Conservation (phyloP, 2,888 invertebrate genomes). For the Thyatira batis region DNA sequence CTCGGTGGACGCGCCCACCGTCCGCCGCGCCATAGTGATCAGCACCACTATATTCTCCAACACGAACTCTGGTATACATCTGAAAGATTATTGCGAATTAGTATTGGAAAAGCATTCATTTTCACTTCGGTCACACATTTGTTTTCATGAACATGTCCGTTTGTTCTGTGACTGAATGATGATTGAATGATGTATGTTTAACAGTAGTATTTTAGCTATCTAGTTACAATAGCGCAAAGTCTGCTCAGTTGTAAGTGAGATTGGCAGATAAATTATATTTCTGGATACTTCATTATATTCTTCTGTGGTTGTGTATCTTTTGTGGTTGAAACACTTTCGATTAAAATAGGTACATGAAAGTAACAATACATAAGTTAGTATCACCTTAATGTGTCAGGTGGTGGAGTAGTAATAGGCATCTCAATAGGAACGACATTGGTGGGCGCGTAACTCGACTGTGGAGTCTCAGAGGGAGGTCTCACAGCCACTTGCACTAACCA, state of each 20-base stretch:
- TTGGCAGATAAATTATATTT: too few species aligned
- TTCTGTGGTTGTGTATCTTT: neutral
- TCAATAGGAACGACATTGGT: conserved; percentile 74
- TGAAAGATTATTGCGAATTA: conserved; percentile 43
- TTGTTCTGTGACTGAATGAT: too few species aligned
- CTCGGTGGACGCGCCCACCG: conserved; percentile 74
- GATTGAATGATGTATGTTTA: too few species aligned
- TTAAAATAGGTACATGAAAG: neutral
- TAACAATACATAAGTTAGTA: neutral
- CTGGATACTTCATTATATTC: too few species aligned
- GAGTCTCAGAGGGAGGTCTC: conserved; percentile 57
- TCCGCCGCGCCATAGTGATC: conserved; percentile 88
- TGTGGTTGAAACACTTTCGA: neutral
- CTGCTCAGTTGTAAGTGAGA: too few species aligned
- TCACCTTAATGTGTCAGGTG: conserved; percentile 87
- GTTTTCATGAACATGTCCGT: too few species aligned
- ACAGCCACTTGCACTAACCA: conserved; percentile 94
- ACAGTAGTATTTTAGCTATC: too few species aligned
- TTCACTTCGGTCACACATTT: too few species aligned
- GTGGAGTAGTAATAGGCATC: conserved; percentile 85
- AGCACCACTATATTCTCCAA: conserved; percentile 93
- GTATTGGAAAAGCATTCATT: too few species aligned
- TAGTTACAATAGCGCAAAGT: too few species aligned
- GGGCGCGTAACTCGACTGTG: conserved; percentile 83
- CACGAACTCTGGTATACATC: conserved; percentile 94